Conservation (phyloP, 2,113 vertebrate species). For the Daboia siamensis region DNA sequence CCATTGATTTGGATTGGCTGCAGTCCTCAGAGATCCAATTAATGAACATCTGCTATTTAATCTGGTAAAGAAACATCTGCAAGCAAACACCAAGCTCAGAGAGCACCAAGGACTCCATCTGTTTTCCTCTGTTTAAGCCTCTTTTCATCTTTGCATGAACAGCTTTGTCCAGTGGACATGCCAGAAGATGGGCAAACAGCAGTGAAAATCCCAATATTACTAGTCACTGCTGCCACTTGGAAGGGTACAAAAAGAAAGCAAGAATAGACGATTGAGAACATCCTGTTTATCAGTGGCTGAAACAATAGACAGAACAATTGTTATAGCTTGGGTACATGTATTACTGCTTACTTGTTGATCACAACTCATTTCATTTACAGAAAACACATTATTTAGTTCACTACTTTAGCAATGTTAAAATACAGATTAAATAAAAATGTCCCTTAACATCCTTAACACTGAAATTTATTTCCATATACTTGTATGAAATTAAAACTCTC, state of each 20-base stretch:
- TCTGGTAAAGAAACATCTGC: neutral
- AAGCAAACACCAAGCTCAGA: neutral
- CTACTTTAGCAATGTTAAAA: neutral
- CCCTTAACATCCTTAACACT: neutral
- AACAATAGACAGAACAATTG: neutral
- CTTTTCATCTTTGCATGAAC: neutral
- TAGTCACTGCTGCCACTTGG: neutral
- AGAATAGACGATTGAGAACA: neutral
- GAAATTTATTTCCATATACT: neutral
- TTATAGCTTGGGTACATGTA: neutral
- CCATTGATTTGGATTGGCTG: neutral
- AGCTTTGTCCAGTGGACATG: neutral
- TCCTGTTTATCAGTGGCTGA: neutral
- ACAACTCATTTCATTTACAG: neutral
- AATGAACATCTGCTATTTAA: neutral
- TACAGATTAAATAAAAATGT: neutral
- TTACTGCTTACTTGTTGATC: neutral
- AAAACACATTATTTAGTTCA: neutral
- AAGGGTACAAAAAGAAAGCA: neutral
- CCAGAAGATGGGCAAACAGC: neutral
- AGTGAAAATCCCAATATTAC: neutral
- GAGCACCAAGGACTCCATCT: neutral
- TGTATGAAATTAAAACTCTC: neutral
- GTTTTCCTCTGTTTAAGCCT: neutral
- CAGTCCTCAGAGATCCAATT: neutral